A percentile compares a stretch with the other conserved stretches of the same genome.
phyloP scores from a whole-genome alignment of 2,113 vertebrate species.

The Phyllostomus hastatus region DNA sequence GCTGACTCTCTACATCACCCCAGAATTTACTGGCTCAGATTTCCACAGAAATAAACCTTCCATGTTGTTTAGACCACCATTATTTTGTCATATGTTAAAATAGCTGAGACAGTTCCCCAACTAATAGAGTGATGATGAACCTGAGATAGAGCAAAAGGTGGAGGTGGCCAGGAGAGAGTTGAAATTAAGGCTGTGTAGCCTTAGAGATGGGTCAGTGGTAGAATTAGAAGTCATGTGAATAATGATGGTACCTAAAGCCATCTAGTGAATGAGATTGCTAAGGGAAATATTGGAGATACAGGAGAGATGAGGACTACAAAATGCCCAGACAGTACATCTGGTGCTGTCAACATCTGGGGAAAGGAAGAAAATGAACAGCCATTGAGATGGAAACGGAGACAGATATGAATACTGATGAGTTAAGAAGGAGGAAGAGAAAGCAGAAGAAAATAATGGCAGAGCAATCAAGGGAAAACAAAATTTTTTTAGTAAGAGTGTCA shows the following conservation, averaged over 20 bases:
- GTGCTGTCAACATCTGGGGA: no score
- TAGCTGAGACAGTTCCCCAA: not conserved
- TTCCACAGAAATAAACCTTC: not conserved
- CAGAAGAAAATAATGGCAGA: not conserved
- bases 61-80: not conserved
- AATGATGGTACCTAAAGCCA: not conserved
- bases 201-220: not conserved
- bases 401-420: not conserved
- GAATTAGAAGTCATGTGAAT: not conserved
- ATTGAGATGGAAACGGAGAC: not conserved
- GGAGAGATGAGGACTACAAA: not conserved
- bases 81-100: not conserved
- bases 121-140: not conserved
- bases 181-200: not conserved
- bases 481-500: not conserved
- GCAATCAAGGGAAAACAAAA: no score
- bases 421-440: not conserved
- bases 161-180: not conserved
- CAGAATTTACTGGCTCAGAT: not conserved
- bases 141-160: not conserved
- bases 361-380: not conserved
- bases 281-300: not conserved
- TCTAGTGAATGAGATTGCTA: not conserved
- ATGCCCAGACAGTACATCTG: fast-evolving
- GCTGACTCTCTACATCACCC: not conserved